Conservation (phyloP, 2,797 vertebrate species). For the Astyanax mexicanus region DNA sequence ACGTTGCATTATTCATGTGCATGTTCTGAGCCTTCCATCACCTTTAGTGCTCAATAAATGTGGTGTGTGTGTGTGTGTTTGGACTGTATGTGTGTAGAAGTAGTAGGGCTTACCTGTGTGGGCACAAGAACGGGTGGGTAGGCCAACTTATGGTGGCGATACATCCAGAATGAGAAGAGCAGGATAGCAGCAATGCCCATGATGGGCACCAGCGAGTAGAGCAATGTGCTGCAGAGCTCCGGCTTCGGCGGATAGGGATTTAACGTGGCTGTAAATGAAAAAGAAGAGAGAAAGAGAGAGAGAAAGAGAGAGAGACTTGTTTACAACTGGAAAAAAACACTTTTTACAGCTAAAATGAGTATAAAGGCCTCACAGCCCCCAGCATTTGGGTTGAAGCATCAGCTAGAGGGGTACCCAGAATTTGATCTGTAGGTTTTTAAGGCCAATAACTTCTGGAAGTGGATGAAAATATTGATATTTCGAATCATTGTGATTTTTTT, state of each 20-base stretch:
- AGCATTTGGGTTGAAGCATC: no score
- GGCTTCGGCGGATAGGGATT: constrained; percentile 91
- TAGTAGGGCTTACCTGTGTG: constrained; percentile 87
- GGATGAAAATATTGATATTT: no score
- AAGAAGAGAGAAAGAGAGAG: background rate
- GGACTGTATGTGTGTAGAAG: background rate
- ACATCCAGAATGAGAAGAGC: constrained; percentile 98
- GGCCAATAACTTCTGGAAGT: no score
- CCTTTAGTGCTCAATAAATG: background rate
- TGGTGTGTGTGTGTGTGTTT: no score
- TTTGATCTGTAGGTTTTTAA: no score
- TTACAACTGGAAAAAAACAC: no score
- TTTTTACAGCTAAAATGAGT: no score
- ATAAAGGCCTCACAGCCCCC: no score
- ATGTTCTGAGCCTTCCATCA: constrained; percentile 17
- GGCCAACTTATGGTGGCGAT: constrained; percentile 96
- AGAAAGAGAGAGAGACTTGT: background rate
- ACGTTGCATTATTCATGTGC: constrained; percentile 15
- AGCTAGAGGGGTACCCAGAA: no score
- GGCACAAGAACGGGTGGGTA: constrained; percentile 97
- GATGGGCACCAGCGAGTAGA: constrained; percentile 96
- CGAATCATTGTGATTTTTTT: no score
- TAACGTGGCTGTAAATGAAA: constrained; percentile 84
- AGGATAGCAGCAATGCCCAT: constrained; percentile 92
- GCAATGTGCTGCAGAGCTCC: constrained; percentile 92